Evolutionary conservation across 1,140 invertebrate species (phyloP), one percentile per base, ranked within the genome.

Genomic region (Micrasema longulum): DNA sequence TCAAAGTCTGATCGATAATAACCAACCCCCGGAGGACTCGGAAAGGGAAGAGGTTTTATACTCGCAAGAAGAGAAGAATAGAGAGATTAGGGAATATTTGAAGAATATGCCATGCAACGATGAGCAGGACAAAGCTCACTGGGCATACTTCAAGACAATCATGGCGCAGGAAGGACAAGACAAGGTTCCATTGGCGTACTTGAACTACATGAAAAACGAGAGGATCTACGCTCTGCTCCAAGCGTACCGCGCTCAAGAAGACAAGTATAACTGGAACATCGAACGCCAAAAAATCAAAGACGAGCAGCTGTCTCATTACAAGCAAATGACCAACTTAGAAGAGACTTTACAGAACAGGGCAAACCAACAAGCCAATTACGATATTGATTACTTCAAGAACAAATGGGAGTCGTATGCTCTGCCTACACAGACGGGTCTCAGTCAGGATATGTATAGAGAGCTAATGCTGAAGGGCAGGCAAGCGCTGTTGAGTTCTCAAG

Each of bases 351-450:
- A 64, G 12, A 64, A 26, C 23, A 64, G 16, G 9, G 45, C 38
- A 4, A n/a, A 23, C 9, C 35, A 38, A 6, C 60, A 64, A 47
- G 12, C 43, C 7, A 62, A 22, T 12, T 43, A 22, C 14, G 60
- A 64, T 22, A 64, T 64, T 23, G 60, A 64, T 14, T 64, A 31
- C 60, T 64, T 64, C 31, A 64, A 64, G 23, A 64, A 64, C 10
- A 64, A 64, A 7, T 64, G 60, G 60, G 60, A 64, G 22, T 47
- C 41, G 11, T 64, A 64, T 11, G 23, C n/a, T 12, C 14, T 62
- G 4, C 60, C 41, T 12, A 14, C 60, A n/a, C 60, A 31, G 16
- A 18, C 41, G 2, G 60, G 18, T 11, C 10, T 64, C 1, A 23
- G 38, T 6, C 41, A 18, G 6, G 60, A 64, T n/a, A 64, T 64